Conservation (phyloP, 2,888 invertebrate genomes). For the Brachyopa scutellaris region DNA sequence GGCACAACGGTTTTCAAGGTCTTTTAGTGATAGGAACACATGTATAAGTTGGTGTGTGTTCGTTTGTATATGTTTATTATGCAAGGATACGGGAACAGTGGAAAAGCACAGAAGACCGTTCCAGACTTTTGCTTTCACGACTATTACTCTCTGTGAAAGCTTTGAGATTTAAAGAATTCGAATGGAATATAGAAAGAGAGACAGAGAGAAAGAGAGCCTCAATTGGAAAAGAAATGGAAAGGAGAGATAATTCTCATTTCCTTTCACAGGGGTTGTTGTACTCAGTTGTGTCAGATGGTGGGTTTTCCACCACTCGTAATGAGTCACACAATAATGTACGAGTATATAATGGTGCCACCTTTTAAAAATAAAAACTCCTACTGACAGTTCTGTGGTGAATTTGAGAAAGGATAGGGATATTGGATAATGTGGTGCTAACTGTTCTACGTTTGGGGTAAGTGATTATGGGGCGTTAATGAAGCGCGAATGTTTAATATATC, state of each 20-base stretch:
- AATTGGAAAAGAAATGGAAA: not conserved
- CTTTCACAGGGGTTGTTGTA: not conserved
- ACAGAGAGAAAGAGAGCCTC: not conserved
- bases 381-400: slow-evolving; percentile 2
- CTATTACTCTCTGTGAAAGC: slow-evolving; percentile 43
- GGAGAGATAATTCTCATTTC: not conserved
- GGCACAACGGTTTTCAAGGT: slow-evolving; percentile 62
- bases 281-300: slow-evolving; percentile 27
- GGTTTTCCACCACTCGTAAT: slow-evolving; percentile 21
- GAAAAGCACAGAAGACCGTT: slow-evolving; percentile 37
- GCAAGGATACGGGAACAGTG: slow-evolving; percentile 31
- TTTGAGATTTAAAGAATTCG: no score
- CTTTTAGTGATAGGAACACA: slow-evolving; percentile 22
- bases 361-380: not conserved
- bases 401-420: not conserved
- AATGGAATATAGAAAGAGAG: slow-evolving; percentile 21
- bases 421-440: not conserved
- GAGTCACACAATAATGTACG: slow-evolving; percentile 9
- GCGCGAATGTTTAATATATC: no score
- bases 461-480: no score
- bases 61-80: not conserved
- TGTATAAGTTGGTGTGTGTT: not conserved
- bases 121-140: slow-evolving; percentile 62
- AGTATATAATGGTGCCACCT: slow-evolving; percentile 43
- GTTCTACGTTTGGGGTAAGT: no score